Base-by-base conservation (phyloP, 2,797 vertebrate species). In the Apogon hyalosoma region DNA sequence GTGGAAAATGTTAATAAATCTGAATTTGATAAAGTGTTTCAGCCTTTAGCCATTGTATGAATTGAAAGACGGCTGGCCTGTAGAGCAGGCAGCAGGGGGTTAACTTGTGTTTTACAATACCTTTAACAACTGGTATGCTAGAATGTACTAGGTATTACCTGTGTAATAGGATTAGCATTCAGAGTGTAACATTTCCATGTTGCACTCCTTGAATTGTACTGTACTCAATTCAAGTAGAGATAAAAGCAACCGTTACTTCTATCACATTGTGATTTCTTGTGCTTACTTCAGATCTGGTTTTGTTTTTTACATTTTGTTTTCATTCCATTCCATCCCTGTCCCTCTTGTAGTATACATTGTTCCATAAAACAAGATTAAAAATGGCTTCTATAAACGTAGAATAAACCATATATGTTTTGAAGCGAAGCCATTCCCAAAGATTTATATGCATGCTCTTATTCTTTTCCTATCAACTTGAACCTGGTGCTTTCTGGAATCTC, bases 41-140 rank as follows among this genome's bases (percentile, higher is more conserved):
- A 39, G 83, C 58, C 36, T 53, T 73, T 63, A 86, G 77, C 77
- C 70, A 79, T 75, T 82, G 52, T 80, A 56, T 79, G 67, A 79
- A 69, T 67, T 54, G 2, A 65, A 52, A 31, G 43, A 56, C 50
- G 42, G 84, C 89, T 86, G 82, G 58, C 94, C 94, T 94, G 94
- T 87, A 87, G 94, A 94, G 92, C 94, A 92, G 94, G 94, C 90
- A 85, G 88, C 85, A 72, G 80, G 85, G 86, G 88, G 85, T 88
- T 76, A 80, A 89, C 82, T 73, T 82, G 70, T 86, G 76, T 87
- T 82, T 89, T 75, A 80, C 67, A 74, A 64, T 83, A 84, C 84
- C 85, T 77, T 84, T 80, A 87, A 90, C 81, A 88, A 76, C 84
- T 75, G 88, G 87, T 91, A 82, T 85, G 80, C 76, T 84, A 90